Base-by-base conservation (phyloP, 2,113 vertebrate genomes). In the Carassius auratus region DNA sequence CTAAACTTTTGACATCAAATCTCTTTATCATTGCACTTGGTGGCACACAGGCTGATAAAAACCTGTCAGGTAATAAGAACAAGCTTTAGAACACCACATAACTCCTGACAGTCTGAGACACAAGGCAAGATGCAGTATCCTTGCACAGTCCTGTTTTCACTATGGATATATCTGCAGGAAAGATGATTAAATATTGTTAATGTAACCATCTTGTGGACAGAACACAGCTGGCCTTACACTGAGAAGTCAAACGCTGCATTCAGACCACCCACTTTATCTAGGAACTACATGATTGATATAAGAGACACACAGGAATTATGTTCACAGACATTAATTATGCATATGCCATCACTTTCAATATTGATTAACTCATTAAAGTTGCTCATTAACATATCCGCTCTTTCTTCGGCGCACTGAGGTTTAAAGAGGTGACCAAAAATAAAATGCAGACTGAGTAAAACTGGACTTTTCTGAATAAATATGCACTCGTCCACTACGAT, bases 31-130 rank as follows among this genome's bases (percentile, higher is more conserved):
- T 36, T 17, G 4, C 68, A 36, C 33, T 50, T 74, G 78, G 23
- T 80, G 26, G n/a, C 15, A 13, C 17, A 50, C 36, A 8, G 38
- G 57, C 64, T 85, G 73, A 85, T 73, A 73, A 85, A 71, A 36
- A 8, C 52, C 76, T 75, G 68, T 81, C n/a, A 42, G 17, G 57
- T 38, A 55, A 86, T 74, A 81, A 81, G 62, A 81, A 52, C 3
- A 3, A 45, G 55, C 17, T 21, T 45, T 26, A 33, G 23, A 81
- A 85, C 76, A 85, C 55, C 62, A 61, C 23, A 30, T 59, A 45
- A 61, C 64, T 50, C 3, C 50, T 59, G 12, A 69, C 33, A 55
- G 30, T 15, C 21, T 59, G 50, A 78, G 19, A 69, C 33, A 78
- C 42, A 52, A 52, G 17, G 61, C 48, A 84, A 26, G 59, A 33